Evolutionary conservation across 2,888 invertebrate species (phyloP).

Genomic region (Lissonota sp.): DNA sequence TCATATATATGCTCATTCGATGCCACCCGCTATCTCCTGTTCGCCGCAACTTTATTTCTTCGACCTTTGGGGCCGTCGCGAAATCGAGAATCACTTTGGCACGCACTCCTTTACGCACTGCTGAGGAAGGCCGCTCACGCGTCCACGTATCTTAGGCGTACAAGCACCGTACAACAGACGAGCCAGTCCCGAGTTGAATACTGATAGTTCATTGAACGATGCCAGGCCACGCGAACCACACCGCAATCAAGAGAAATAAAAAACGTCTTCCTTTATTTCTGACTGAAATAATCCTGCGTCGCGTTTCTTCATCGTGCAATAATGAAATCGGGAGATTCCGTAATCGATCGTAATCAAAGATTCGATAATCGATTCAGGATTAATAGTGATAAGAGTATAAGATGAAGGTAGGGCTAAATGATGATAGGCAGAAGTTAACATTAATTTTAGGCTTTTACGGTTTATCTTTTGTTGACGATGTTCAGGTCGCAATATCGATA

Average conservation of each 20-base stretch:
- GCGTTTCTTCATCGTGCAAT: not conserved
- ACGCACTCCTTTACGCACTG: conserved; percentile 74
- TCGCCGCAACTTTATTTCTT: conserved; percentile 43
- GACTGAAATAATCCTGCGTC: conserved; percentile 29
- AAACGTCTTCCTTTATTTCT: conserved; percentile 6
- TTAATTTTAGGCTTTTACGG: no score
- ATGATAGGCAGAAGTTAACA: no score
- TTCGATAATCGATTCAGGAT: no score
- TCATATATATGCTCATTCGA: conserved; percentile 5
- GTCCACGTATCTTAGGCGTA: conserved; percentile 75
- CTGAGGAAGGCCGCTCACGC: conserved; percentile 77
- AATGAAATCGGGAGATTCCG: no score
- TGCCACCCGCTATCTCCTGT: conserved; percentile 20
- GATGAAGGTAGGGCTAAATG: no score
- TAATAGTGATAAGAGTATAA: no score
- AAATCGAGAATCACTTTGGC: conserved; percentile 71
- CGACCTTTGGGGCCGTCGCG: conserved; percentile 76
- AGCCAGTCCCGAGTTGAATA: conserved; percentile 70
- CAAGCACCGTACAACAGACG: conserved; percentile 76
- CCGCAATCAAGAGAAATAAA: conserved; percentile 11
- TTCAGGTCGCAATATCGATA: no score
- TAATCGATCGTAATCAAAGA: no score
- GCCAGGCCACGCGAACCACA: conserved; percentile 55
- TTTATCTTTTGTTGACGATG: no score
- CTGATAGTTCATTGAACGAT: conserved; percentile 66